Conservation (phyloP, 2,797 vertebrate species). For the Anniella stebbinsi region DNA sequence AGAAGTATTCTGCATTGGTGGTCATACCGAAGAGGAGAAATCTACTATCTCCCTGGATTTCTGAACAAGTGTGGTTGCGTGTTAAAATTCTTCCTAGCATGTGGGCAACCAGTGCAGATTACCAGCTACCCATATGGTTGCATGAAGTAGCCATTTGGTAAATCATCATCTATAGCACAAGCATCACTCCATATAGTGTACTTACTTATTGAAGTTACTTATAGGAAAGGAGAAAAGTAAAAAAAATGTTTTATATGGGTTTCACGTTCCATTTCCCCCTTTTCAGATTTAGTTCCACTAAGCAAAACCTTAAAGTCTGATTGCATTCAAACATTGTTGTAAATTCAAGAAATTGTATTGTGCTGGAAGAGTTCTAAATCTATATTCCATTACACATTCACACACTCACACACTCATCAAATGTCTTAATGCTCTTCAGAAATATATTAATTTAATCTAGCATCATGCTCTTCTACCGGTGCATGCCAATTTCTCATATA, state of each 20-base stretch:
- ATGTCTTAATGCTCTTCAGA: slow-evolving; percentile 34
- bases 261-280: slow-evolving; percentile 44
- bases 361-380: slow-evolving; percentile 42
- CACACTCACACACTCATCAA: slow-evolving; percentile 9
- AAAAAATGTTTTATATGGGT: slow-evolving; percentile 47
- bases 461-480: slow-evolving; percentile 5
- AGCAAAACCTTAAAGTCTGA: slow-evolving; percentile 38
- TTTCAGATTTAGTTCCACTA: slow-evolving; percentile 46
- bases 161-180: slow-evolving; percentile 31
- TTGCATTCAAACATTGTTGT: slow-evolving; percentile 54
- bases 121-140: not conserved
- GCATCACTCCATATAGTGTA: slow-evolving; percentile 64
- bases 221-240: slow-evolving; percentile 31
- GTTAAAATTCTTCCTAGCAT: not conserved
- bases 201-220: slow-evolving; percentile 55
- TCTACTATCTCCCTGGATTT: not conserved
- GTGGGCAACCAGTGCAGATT: not conserved
- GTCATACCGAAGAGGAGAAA: not conserved
- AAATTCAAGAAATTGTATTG: slow-evolving; percentile 30
- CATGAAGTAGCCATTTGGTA: not conserved
- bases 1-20: not conserved
- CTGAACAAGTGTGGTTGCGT: not conserved
- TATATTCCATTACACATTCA: slow-evolving; percentile 20
- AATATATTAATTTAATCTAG: slow-evolving; percentile 26
- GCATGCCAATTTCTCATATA: slow-evolving; percentile 7